A percentile compares a stretch with the other conserved stretches of the same genome.
phyloP scores from a whole-genome alignment of 2,113 vertebrate genomes.

The Noctilio leporinus region DNA sequence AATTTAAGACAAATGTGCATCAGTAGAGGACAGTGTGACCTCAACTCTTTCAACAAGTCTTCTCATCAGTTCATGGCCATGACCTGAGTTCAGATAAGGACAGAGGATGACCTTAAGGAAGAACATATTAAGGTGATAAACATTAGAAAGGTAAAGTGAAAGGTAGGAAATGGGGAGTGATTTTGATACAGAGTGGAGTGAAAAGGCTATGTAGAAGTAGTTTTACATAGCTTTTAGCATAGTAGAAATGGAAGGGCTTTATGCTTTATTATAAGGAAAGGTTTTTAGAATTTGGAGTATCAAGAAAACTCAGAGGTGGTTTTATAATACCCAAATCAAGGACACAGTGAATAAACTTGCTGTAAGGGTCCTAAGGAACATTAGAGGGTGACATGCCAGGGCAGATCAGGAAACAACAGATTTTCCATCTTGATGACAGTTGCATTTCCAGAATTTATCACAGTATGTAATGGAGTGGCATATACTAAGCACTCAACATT shows the following conservation, averaged over 20 bases:
- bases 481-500: not conserved
- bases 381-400: not conserved
- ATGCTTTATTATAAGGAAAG: not conserved
- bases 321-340: not conserved
- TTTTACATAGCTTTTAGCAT: not conserved
- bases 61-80: not conserved
- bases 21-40: not conserved
- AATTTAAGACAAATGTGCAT: not conserved
- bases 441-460: not conserved
- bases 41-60: not conserved
- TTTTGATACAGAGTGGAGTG: not conserved
- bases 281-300: not conserved
- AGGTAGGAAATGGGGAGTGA: not conserved
- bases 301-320: not conserved
- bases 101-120: not conserved
- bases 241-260: not conserved
- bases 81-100: not conserved
- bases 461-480: not conserved
- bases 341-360: not conserved
- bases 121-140: not conserved
- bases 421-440: not conserved
- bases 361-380: not conserved
- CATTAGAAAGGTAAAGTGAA: not conserved
- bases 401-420: not conserved
- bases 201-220: not conserved